Evolutionary conservation across 2,797 vertebrate species (phyloP).

Genomic region (Pteropus rufus): DNA sequence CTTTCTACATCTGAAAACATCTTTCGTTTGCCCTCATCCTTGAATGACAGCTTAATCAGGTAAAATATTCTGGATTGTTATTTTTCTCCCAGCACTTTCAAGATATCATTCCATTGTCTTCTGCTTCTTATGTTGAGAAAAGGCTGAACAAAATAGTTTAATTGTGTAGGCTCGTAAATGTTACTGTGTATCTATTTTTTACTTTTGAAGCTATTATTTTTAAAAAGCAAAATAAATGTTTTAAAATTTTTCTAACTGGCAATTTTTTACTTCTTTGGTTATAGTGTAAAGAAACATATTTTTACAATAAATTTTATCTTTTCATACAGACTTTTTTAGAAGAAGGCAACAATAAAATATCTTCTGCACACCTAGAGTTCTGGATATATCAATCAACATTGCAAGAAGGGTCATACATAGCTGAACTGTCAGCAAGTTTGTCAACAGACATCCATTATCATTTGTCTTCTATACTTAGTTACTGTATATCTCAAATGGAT

Average conservation of each 20-base stretch:
- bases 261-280: constrained; percentile 43
- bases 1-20: constrained; percentile 21
- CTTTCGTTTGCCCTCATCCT: neutral
- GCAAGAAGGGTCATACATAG: constrained; percentile 24
- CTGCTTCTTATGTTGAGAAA: neutral
- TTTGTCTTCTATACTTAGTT: constrained; percentile 57
- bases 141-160: neutral
- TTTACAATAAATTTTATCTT: neutral
- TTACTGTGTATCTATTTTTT: neutral
- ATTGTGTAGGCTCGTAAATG: neutral
- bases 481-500: constrained; percentile 64
- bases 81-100: neutral
- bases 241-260: neutral
- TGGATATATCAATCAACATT: neutral
- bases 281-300: neutral
- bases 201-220: constrained; percentile 12
- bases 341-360: constrained; percentile 20
- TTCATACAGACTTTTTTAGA: neutral
- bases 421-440: constrained; percentile 57
- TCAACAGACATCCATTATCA: constrained; percentile 60
- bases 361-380: neutral
- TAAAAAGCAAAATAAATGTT: neutral
- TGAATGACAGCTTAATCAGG: neutral
- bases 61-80: neutral
- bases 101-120: neutral